Evolutionary conservation across 2,888 invertebrate genomes (phyloP).

Genomic region (Branchipolynoe longqiensis): DNA sequence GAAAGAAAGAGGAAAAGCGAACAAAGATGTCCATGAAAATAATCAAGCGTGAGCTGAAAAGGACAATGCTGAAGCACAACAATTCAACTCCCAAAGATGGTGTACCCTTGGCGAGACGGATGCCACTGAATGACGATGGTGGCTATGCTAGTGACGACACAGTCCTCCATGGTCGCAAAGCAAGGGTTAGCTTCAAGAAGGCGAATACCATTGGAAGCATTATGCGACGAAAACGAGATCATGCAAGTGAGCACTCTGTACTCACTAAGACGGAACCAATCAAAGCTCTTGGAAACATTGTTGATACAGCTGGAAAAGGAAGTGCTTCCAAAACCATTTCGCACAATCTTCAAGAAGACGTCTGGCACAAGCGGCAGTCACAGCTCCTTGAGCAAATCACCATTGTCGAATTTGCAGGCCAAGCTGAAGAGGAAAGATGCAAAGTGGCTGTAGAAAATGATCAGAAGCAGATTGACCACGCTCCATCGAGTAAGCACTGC

Average conservation of each 20-base stretch:
- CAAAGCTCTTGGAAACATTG: not conserved
- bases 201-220: not conserved
- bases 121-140: not conserved
- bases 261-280: not conserved
- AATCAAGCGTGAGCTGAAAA: constrained; percentile 22
- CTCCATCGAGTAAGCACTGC: not conserved
- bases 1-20: constrained; percentile 23
- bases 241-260: constrained; percentile 8
- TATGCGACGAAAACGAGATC: not conserved
- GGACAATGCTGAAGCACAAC: not conserved
- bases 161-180: not conserved
- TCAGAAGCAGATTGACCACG: too few species aligned
- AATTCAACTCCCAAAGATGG: not conserved
- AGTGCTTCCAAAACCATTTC: not conserved
- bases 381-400: not conserved
- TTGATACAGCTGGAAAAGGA: not conserved
- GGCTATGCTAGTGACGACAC: constrained; percentile 45
- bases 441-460: too few species aligned
- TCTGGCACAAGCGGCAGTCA: constrained; percentile 16
- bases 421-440: too few species aligned
- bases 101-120: not conserved
- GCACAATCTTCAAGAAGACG: not conserved
- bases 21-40: constrained; percentile 27
- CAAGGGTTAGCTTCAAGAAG: constrained; percentile 11
- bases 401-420: too few species aligned